phyloP scores from a whole-genome alignment of 1,140 invertebrate genomes.

The Bursaphelenchus mucronatus region DNA sequence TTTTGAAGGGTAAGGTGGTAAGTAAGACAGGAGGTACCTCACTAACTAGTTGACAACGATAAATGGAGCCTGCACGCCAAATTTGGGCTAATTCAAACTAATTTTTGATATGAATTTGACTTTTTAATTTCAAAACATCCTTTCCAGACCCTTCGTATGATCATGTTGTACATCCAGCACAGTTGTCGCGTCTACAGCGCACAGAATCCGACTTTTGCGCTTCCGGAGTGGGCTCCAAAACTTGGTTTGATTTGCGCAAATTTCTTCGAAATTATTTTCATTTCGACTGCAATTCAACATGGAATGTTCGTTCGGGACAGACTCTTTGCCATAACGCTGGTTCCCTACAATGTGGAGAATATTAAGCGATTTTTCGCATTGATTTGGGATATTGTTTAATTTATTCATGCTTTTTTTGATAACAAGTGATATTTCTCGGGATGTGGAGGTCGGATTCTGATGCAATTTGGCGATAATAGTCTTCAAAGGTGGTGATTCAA shows the following conservation, averaged over 20 bases:
- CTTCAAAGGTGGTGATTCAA: too few species aligned
- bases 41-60: too few species aligned
- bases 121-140: background rate
- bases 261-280: conserved; percentile 20
- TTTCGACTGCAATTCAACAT: conserved; percentile 11
- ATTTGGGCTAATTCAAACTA: too few species aligned
- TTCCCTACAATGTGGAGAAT: conserved; percentile 4
- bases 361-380: conserved; percentile 8
- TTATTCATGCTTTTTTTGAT: too few species aligned
- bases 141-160: conserved; percentile 7
- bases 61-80: too few species aligned
- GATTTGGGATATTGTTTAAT: too few species aligned
- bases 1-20: too few species aligned
- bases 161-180: background rate
- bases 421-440: too few species aligned
- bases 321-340: conserved; percentile 7
- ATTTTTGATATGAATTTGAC: too few species aligned
- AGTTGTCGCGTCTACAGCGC: background rate
- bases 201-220: background rate
- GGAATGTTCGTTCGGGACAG: conserved; percentile 8
- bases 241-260: background rate
- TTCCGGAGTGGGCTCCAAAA: background rate
- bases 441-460: too few species aligned
- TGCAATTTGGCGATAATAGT: too few species aligned
- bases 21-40: too few species aligned